Evolutionary conservation across 2,797 vertebrate species (phyloP), one percentile per base, ranked within the genome.

Genomic region (Pristis pectinata): DNA sequence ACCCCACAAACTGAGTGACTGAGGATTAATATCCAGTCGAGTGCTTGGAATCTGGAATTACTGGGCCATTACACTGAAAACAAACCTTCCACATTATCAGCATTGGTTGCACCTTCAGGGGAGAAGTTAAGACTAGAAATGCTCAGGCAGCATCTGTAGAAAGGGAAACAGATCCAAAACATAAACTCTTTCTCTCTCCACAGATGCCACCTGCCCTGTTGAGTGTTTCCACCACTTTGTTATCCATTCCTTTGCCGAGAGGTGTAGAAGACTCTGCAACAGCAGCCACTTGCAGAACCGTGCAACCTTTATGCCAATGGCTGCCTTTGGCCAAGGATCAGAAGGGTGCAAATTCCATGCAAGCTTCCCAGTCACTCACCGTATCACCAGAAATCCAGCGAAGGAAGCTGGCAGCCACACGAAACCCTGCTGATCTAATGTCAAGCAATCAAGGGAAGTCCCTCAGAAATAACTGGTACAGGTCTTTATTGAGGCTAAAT

Each of bases 401-500:
- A n/a, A 56, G 30, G 44, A 56, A 34, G 24, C 30, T 34, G 53
- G 13, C 56, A 34, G 13, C 64, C 64, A 19, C 6, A 61, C 64
- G 64, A 67, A 10, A 13, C 64, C 64, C 64, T 2, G 19, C 56
- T 13, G 5, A 15, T 27, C 53, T 13, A 0, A 34, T 3, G 56
- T 53, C 87, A 91, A 91, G n/a, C n/a, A 61, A 91, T 22, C 87
- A 67, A 91, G 30, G 59, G 85, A 61, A 89, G 6, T 41, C 5
- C n/a, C 4, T n/a, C n/a, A 17, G 87, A 91, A 41, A 24, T 91
- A 91, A 91, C 59, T 67, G 87, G 87, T 41, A 61, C 87, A 91
- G 91, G 87, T 91, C 87, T 91, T 91, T 91, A 91, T 91, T 91
- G 87, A 67, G 87, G 87, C 87, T 67, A 91, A 67, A 91, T 91